Evolutionary conservation across 2,797 vertebrate species (phyloP), one percentile per base, ranked within the genome.

Genomic region (Poecilia picta): DNA sequence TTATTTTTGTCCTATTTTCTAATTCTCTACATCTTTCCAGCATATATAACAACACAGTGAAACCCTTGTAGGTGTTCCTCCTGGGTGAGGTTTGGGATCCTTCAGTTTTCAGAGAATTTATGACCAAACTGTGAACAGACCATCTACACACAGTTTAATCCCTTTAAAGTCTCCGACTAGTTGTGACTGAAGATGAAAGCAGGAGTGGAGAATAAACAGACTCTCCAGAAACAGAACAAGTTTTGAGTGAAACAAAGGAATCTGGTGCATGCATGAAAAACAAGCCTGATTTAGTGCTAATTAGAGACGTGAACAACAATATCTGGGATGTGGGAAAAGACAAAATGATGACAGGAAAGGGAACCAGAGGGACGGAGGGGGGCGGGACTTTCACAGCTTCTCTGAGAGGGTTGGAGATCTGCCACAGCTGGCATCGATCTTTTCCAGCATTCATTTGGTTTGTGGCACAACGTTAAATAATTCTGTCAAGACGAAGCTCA

Each of bases 391-490:
- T 41, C 64, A 43, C 41, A 68, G 41, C 23, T 70, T 36, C 66
- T 43, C 23, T 70, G 68, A 28, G 68, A 45, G 41, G 41, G 2
- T 70, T 43, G 23, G 36, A 43, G 68, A 16, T 71, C 68, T 71
- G 13, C 41, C 68, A 46, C 68, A 71, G 68, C 68, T 71, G 68
- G 68, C 68, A 45, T 45, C 1, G 41, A 71, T 71, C 68, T 45
- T 46, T 16, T 28, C 41, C 41, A 71, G 41, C 43, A 59, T 79
- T 71, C 12, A 46, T 71, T 76, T 82, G 82, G 68, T 71, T 71
- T 45, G 68, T 71, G 68, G 23, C 41, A 46, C 64, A 45, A 71
- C 45, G 41, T 45, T 45, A 71, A 71, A 23, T 71, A 8, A 28
- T 4, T 71, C 25, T 8, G 66, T 43, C 68, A 46, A 45, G 68